Evolutionary conservation across 2,797 vertebrate genomes (phyloP).

Genomic region (Kryptopterus vitreolus): DNA sequence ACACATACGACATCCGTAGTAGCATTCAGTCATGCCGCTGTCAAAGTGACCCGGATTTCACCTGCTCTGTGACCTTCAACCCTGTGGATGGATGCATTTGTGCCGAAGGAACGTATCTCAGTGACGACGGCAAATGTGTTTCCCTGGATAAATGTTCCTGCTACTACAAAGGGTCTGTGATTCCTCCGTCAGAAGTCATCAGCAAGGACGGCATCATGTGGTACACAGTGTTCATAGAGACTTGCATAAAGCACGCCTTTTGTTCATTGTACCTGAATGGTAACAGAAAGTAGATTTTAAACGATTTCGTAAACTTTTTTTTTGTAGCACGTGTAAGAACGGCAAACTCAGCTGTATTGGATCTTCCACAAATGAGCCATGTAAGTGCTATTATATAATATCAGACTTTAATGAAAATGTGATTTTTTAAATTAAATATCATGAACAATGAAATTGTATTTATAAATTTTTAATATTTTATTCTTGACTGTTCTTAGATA

Average conservation of each 20-base stretch:
- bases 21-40: conserved; percentile 78
- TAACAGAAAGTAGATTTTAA: neutral
- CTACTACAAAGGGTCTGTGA: conserved; percentile 73
- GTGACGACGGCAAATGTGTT: conserved; percentile 80
- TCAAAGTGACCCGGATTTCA: conserved; percentile 71
- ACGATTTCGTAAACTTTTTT: neutral
- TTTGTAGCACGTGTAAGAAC: conserved; percentile 77
- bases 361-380: conserved; percentile 46
- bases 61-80: conserved; percentile 74
- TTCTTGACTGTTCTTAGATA: too few species aligned
- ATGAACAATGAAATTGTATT: too few species aligned
- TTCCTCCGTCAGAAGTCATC: conserved; percentile 78
- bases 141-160: conserved; percentile 78
- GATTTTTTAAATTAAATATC: too few species aligned
- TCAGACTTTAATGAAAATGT: too few species aligned
- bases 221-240: conserved; percentile 64
- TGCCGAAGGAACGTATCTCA: conserved; percentile 74
- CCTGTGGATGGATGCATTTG: conserved; percentile 84
- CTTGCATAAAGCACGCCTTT: neutral
- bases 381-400: conserved; percentile 47
- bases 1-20: conserved; percentile 69
- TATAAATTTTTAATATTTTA: too few species aligned
- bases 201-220: conserved; percentile 76
- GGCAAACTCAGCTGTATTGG: conserved; percentile 82
- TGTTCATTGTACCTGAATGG: too few species aligned